A percentile compares a stretch with the other conserved stretches of the same genome.
These are phyloP conservation scores for Etheostoma cragini DNA, from an alignment of 2,113 vertebrate species.

Conservation along the genomic window DNA sequence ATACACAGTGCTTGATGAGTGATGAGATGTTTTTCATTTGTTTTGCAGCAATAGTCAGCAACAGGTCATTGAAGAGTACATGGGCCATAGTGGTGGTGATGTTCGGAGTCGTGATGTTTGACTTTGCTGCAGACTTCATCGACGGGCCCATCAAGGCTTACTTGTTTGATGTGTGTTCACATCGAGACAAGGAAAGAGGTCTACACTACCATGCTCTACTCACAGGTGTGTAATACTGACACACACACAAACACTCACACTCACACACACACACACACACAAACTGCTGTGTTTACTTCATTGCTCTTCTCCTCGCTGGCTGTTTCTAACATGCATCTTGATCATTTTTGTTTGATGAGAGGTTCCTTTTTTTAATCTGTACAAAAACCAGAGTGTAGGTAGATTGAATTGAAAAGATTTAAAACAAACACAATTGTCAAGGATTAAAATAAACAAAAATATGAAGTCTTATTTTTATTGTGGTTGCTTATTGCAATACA, in stretches of 20 bases:
- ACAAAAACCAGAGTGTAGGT: too few relatives aligned
- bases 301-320: not conserved
- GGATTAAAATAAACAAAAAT: too few relatives aligned
- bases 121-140: constrained; percentile 98
- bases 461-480: too few relatives aligned
- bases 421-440: too few relatives aligned
- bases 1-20: not conserved
- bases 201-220: constrained; percentile 96
- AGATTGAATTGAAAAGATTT: too few relatives aligned
- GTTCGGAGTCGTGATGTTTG: constrained; percentile 95
- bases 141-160: constrained; percentile 98
- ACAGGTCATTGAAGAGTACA: constrained; percentile 70
- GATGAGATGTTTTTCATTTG: not conserved
- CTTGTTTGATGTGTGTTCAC: constrained; percentile 97
- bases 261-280: not conserved
- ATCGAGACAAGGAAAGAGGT: constrained; percentile 93
- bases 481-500: too few relatives aligned
- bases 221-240: constrained; percentile 86
- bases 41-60: constrained; percentile 74
- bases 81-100: constrained; percentile 94
- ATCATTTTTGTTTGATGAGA: not conserved
- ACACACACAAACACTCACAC: not conserved
- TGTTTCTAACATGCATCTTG: not conserved
- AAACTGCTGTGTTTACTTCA: not conserved
- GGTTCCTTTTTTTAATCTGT: not conserved